phyloP scores from a whole-genome alignment of 2,888 invertebrate genomes.

The Meteorus cinctellus region DNA sequence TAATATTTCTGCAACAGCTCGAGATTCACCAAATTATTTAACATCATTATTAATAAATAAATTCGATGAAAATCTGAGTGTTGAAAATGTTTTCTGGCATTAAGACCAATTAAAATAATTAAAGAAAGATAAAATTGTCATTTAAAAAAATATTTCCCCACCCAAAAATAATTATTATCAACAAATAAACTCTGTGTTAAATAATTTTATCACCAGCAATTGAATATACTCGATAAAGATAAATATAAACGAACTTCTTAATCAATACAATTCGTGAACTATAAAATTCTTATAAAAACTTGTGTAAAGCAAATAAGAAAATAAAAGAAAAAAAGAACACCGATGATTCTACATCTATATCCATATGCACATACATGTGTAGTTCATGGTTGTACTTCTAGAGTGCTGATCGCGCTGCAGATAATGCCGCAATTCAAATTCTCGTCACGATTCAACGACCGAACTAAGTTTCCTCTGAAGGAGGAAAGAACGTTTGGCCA shows the following conservation, averaged over 20 bases:
- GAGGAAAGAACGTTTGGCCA: slow-evolving; percentile 47
- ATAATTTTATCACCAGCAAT: background rate
- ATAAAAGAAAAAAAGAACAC: slow-evolving; percentile 2
- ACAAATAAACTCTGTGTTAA: background rate
- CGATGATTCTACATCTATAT: slow-evolving; percentile 5
- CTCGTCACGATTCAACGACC: slow-evolving; percentile 51
- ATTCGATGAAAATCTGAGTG: too few species aligned
- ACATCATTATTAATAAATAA: too few species aligned
- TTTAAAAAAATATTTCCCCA: background rate
- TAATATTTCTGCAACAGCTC: background rate
- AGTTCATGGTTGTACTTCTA: slow-evolving; percentile 33
- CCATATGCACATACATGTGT: slow-evolving; percentile 22
- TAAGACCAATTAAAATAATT: too few species aligned
- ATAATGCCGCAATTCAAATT: slow-evolving; percentile 49
- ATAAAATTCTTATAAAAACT: background rate
- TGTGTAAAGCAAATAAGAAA: background rate
- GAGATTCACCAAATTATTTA: background rate
- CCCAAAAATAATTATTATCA: background rate
- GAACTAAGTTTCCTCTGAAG: slow-evolving; percentile 49
- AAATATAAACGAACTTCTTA: background rate
- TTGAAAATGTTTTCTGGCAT: too few species aligned
- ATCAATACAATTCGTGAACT: background rate
- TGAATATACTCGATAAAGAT: background rate
- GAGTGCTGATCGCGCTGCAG: slow-evolving; percentile 46
- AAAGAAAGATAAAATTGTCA: too few species aligned